A percentile compares a stretch with the other conserved stretches of the same genome.
These are phyloP conservation scores for Cremastinae sp. DNA, from an alignment of 2,888 invertebrate species.

Conservation along the genomic window DNA sequence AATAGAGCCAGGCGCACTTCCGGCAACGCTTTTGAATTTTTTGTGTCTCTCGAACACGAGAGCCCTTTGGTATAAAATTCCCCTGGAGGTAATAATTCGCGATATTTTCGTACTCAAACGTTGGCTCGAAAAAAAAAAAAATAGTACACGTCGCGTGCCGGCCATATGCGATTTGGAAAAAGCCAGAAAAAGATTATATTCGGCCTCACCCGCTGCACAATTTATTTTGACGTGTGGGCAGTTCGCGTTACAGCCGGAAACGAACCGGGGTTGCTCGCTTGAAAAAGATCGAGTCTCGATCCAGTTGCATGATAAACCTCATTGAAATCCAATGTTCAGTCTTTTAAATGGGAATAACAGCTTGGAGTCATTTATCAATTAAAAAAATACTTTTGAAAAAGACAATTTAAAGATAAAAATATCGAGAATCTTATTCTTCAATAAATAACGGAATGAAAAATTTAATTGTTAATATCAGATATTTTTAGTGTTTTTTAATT, in stretches of 20 bases:
- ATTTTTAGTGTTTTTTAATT: too few relatives aligned
- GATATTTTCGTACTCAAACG: conserved; percentile 27
- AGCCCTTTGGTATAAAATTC: neutral
- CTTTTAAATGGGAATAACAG: neutral
- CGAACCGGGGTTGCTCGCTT: conserved; percentile 27
- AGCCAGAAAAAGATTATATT: neutral
- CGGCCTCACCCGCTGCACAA: neutral
- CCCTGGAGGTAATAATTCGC: too few relatives aligned
- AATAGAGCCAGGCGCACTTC: too few relatives aligned
- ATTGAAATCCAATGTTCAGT: conserved; percentile 18
- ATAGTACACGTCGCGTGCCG: conserved; percentile 43
- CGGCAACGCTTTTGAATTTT: too few relatives aligned
- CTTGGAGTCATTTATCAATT: conserved; percentile 1
- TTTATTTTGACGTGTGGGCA: neutral
- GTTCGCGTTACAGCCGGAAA: conserved; percentile 43
- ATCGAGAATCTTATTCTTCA: too few relatives aligned
- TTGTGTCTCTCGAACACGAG: neutral
- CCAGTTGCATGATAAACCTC: conserved; percentile 42
- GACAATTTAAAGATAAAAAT: too few relatives aligned
- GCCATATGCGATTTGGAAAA: conserved; percentile 15
- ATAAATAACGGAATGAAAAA: too few relatives aligned
- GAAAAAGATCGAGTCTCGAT: conserved; percentile 19
- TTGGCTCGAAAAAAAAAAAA: conserved; percentile 30
- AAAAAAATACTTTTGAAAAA: too few relatives aligned
- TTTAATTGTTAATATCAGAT: too few relatives aligned